Percentiles rank a stretch among this genome's conserved stretches.
Conservation (phyloP, 2,113 vertebrate genomes). For the Anarrhichthys ocellatus region DNA sequence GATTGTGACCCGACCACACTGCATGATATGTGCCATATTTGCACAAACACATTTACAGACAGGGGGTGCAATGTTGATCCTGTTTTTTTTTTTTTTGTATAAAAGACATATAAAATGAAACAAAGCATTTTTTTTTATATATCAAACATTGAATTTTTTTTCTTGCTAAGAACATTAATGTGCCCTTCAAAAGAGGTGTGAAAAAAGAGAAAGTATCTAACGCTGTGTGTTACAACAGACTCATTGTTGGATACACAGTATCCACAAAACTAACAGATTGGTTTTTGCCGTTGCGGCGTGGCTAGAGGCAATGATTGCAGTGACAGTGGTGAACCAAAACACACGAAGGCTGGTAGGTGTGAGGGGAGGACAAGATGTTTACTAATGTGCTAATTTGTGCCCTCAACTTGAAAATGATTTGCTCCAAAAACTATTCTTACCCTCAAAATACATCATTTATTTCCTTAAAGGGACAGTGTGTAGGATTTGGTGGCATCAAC, state of each 20-base stretch:
- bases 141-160: constrained; percentile 88
- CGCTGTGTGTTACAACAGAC: constrained; percentile 86
- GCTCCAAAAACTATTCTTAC: not conserved
- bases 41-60: constrained; percentile 48
- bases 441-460: not conserved
- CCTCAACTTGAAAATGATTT: not conserved
- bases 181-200: constrained; percentile 89
- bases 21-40: constrained; percentile 41
- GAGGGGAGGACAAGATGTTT: not conserved
- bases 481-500: not conserved
- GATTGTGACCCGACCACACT: constrained; percentile 43
- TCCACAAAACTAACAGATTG: constrained; percentile 89
- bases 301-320: constrained; percentile 29
- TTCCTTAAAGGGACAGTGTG: not conserved
- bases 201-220: constrained; percentile 84
- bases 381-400: not conserved
- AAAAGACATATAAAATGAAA: constrained; percentile 97
- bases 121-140: constrained; percentile 83
- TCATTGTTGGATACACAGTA: constrained; percentile 94
- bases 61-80: constrained; percentile 78
- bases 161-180: constrained; percentile 61
- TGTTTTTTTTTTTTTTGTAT: constrained; percentile 84
- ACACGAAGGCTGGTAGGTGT: constrained; percentile 17
- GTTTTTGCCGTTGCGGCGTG: constrained; percentile 75
- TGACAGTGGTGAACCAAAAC: constrained; percentile 14